These are phyloP conservation scores for Sycon ciliatum DNA, from an alignment of 37 sponge, comb jelly and placozoan genomes.

Conservation along the genomic window DNA sequence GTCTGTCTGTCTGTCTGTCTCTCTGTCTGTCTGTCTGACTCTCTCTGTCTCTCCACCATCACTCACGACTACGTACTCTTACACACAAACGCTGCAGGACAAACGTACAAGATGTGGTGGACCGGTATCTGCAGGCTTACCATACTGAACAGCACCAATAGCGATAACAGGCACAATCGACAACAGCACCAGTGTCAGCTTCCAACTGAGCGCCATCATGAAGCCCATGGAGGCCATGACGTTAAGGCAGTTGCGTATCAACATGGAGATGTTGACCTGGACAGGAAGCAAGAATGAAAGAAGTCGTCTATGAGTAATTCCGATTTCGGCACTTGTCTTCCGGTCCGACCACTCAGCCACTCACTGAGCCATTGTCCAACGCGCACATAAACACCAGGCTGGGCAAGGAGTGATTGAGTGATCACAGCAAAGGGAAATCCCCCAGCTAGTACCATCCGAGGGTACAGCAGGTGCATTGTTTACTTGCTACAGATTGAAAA, in stretches of 20 bases:
- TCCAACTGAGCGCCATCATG: conserved; percentile 67
- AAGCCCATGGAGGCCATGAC: conserved; percentile 50
- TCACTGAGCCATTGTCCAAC: background rate
- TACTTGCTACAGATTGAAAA: too few relatives aligned
- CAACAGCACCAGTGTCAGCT: conserved; percentile 63
- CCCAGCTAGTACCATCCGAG: background rate
- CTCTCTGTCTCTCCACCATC: background rate
- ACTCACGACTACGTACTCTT: background rate
- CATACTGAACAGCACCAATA: conserved; percentile 67
- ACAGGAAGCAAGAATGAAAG: background rate
- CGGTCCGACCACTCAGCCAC: background rate
- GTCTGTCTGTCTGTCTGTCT: too few relatives aligned
- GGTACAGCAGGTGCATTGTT: too few relatives aligned
- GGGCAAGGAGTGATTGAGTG: background rate
- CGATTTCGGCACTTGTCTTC: background rate
- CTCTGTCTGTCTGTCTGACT: too few relatives aligned
- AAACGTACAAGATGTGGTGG: too few relatives aligned
- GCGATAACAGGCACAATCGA: conserved; percentile 66
- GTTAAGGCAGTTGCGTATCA: conserved; percentile 53
- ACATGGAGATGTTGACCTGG: conserved; percentile 48
- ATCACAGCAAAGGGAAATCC: background rate
- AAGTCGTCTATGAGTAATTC: too few relatives aligned
- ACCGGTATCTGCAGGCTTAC: conserved; percentile 23
- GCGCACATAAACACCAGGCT: too few relatives aligned
- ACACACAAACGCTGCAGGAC: background rate